Percentiles rank a stretch among this genome's conserved stretches.
Evolutionary conservation across 92 coral and sea anemone genomes (phyloP).

Genomic region (Bergia sp.): DNA sequence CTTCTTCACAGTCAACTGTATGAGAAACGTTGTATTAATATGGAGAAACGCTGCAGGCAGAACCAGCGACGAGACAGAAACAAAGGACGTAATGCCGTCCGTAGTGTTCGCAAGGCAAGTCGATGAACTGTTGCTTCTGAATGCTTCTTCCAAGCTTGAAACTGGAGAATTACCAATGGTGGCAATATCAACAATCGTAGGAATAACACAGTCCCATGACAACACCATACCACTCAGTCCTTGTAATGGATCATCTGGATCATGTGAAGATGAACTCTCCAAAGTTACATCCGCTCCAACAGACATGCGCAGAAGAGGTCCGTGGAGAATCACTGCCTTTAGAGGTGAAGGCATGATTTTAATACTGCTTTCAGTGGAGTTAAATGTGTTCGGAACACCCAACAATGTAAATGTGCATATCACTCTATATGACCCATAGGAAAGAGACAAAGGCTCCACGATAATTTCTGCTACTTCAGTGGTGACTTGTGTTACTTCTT

Average conservation of each 20-base stretch:
- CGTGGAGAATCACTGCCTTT: slow-evolving; percentile 34
- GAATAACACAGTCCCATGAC: slow-evolving; percentile 3
- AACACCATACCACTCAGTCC: background rate
- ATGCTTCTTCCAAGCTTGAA: slow-evolving; percentile 27
- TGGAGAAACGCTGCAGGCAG: background rate
- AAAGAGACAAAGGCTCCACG: slow-evolving; percentile 9
- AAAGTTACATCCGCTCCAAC: slow-evolving; percentile 6
- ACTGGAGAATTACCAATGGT: background rate
- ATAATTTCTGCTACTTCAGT: slow-evolving; percentile 13
- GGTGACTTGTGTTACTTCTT: background rate
- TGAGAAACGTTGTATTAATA: slow-evolving; percentile 10
- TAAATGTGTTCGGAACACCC: slow-evolving; percentile 32
- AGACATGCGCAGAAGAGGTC: slow-evolving; percentile 24
- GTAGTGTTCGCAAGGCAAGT: slow-evolving; percentile 11
- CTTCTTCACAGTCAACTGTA: slow-evolving; percentile 16
- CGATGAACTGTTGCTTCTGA: background rate
- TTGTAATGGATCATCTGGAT: slow-evolving; percentile 27
- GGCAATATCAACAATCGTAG: background rate
- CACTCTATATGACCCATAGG: background rate
- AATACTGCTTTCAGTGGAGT: slow-evolving; percentile 9
- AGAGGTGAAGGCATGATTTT: slow-evolving; percentile 25
- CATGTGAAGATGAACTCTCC: slow-evolving; percentile 22
- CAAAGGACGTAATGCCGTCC: background rate
- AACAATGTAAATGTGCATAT: slow-evolving; percentile 15
- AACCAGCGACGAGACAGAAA: slow-evolving; percentile 1